A percentile compares a stretch with the other conserved stretches of the same genome.
Evolutionary conservation across 2,113 vertebrate species (phyloP).

Genomic region (Corythornis cristatus): DNA sequence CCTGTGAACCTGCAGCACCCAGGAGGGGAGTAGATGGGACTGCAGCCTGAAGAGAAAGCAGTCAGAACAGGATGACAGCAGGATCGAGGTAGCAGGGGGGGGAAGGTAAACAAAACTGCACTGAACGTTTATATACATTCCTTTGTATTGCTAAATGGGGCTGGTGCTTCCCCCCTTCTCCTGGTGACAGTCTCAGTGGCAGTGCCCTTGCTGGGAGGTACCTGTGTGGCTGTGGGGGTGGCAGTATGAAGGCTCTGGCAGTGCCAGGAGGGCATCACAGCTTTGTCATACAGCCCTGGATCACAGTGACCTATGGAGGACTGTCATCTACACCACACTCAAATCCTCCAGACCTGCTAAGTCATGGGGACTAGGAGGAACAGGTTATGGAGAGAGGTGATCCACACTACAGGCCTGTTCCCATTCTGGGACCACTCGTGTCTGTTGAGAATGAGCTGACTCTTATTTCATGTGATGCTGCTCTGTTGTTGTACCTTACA

Average conservation of each 20-base stretch:
- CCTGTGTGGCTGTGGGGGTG: not conserved
- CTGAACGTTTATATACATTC: not conserved
- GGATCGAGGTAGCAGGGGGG: not conserved
- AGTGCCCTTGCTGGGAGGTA: not conserved
- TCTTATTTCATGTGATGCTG: not conserved
- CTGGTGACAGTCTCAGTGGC: not conserved
- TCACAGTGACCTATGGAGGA: not conserved
- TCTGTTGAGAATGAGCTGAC: not conserved
- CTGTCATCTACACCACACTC: not conserved
- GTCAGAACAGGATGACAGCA: not conserved
- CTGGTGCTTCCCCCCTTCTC: not conserved
- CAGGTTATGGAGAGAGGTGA: not conserved
- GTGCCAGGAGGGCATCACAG: not conserved
- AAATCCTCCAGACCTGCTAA: not conserved
- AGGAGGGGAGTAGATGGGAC: not conserved
- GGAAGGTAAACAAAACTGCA: not conserved
- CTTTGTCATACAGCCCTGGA: not conserved
- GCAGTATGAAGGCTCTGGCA: not conserved
- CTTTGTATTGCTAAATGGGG: rapidly evolving
- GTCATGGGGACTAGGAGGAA: not conserved
- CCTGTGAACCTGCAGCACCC: not conserved
- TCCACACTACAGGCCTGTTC: not conserved
- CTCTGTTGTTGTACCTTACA: not conserved
- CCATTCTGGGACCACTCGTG: not conserved
- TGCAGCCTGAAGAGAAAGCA: not conserved